These are phyloP conservation scores for Aphelocoma coerulescens DNA, from an alignment of 2,113 vertebrate genomes.

Conservation along the genomic window DNA sequence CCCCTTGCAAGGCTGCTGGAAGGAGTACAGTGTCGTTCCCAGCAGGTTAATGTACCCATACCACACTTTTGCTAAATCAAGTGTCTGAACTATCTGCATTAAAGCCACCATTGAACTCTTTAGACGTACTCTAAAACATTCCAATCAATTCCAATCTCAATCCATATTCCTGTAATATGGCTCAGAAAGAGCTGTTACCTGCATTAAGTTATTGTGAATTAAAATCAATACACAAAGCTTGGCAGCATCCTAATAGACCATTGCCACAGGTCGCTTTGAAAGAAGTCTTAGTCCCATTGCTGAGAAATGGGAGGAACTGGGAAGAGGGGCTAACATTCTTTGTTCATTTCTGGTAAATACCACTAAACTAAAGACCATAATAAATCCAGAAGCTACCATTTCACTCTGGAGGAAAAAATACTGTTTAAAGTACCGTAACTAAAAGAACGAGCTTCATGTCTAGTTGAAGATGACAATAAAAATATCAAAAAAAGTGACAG, in stretches of 20 bases:
- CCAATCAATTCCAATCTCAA: neutral
- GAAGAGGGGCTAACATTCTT: neutral
- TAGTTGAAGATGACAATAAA: neutral
- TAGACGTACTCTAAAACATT: neutral
- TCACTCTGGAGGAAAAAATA: neutral
- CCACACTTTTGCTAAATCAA: neutral
- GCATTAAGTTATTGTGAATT: constrained; percentile 19
- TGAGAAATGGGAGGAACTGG: neutral
- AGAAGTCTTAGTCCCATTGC: neutral
- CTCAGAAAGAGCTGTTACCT: constrained; percentile 14
- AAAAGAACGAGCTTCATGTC: neutral
- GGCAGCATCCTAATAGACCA: neutral
- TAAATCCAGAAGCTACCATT: neutral
- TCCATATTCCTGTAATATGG: neutral
- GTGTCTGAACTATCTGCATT: neutral
- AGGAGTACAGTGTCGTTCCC: neutral
- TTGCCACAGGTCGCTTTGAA: neutral
- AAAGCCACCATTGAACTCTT: neutral
- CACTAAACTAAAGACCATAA: neutral
- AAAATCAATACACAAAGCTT: constrained; percentile 40
- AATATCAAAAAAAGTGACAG: neutral
- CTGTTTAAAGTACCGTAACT: neutral
- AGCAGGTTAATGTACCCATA: neutral
- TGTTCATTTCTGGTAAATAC: neutral
- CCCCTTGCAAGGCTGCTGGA: neutral